Conservation (phyloP, 2,113 vertebrate genomes). For the Psettodes erumei region DNA sequence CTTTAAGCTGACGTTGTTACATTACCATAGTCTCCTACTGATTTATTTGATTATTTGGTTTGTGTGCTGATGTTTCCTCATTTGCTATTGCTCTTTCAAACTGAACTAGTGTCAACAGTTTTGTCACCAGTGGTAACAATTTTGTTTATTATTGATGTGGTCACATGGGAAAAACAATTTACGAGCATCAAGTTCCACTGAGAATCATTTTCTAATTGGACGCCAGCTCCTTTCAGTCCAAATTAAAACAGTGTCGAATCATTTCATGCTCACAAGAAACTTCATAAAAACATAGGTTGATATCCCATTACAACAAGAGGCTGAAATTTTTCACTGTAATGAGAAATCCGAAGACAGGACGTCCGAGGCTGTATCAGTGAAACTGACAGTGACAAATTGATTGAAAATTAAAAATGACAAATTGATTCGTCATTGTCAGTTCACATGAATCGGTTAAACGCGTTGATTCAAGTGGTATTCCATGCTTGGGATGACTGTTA, state of each 20-base stretch:
- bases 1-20: constrained; percentile 6
- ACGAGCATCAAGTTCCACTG: not conserved
- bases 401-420: constrained; percentile 32
- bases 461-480: constrained; percentile 15
- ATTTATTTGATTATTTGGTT: not conserved
- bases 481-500: constrained; percentile 1
- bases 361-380: not conserved
- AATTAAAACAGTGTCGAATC: not conserved
- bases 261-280: not conserved
- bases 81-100: too few species aligned
- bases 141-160: not conserved
- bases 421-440: constrained; percentile 26
- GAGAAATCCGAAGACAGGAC: not conserved
- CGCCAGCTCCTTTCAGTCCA: not conserved
- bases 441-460: constrained; percentile 18
- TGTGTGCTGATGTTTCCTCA: not conserved
- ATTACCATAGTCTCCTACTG: not conserved
- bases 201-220: not conserved
- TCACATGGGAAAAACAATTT: not conserved
- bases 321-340: not conserved
- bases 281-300: not conserved
- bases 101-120: too few species aligned
- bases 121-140: too few species aligned
- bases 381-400: constrained; percentile 2
- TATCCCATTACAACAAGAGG: not conserved